phyloP scores from a whole-genome alignment of 2,113 vertebrate species.

The Plestiodon gilberti region DNA sequence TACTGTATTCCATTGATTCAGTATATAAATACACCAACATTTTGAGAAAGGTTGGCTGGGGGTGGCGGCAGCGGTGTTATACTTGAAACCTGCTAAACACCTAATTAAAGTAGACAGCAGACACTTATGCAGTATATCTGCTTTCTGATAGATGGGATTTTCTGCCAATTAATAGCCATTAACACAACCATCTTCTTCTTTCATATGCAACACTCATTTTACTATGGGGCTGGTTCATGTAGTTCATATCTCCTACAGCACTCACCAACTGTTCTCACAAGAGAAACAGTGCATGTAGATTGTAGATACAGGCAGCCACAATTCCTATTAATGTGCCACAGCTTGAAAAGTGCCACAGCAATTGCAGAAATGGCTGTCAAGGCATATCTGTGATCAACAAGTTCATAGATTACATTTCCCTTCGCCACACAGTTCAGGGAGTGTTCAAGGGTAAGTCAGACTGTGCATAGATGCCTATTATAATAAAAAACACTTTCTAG shows the following conservation, averaged over 20 bases:
- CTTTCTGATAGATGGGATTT: slow-evolving; percentile 22
- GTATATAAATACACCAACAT: slow-evolving; percentile 77
- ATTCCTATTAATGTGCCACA: background rate
- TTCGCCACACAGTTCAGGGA: background rate
- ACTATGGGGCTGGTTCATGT: background rate
- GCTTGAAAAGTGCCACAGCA: background rate
- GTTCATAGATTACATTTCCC: background rate
- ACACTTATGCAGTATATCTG: slow-evolving; percentile 27
- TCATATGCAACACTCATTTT: background rate
- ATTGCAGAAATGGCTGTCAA: background rate
- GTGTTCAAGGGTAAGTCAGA: background rate
- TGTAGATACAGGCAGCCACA: background rate
- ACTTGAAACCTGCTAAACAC: slow-evolving; percentile 57
- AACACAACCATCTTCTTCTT: background rate
- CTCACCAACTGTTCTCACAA: background rate
- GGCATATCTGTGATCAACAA: background rate
- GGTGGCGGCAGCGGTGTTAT: slow-evolving; percentile 25
- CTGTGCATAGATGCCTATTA: background rate
- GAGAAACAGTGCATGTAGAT: background rate
- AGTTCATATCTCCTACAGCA: background rate
- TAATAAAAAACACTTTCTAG: background rate
- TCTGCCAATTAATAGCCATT: slow-evolving; percentile 2
- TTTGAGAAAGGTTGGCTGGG: slow-evolving; percentile 23
- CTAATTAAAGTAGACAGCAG: slow-evolving; percentile 56
- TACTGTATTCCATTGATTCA: slow-evolving; percentile 64